Evolutionary conservation across 2,797 vertebrate species (phyloP).

Genomic region (Pempheris klunzingeri): DNA sequence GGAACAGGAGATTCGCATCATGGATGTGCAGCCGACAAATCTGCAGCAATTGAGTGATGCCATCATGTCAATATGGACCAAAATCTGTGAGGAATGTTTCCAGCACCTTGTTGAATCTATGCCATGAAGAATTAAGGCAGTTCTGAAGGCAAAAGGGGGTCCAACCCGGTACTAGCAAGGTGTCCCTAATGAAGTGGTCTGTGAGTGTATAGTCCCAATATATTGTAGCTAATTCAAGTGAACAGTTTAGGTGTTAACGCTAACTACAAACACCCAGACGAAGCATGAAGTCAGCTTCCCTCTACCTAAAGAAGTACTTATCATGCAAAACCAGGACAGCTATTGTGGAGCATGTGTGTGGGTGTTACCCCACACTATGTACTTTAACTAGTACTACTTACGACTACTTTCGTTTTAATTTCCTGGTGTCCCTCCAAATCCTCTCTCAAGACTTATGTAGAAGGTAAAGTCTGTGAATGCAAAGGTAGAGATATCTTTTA

Average conservation of each 20-base stretch:
- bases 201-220: too few species aligned
- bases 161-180: background rate
- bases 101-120: slow-evolving; percentile 21
- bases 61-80: slow-evolving; percentile 48
- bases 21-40: slow-evolving; percentile 75
- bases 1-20: slow-evolving; percentile 64
- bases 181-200: too few species aligned
- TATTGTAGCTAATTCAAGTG: too few species aligned
- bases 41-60: slow-evolving; percentile 56
- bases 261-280: background rate
- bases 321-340: background rate
- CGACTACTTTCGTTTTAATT: too few species aligned
- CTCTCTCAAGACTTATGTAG: too few species aligned
- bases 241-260: background rate
- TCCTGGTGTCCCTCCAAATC: too few species aligned
- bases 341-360: too few species aligned
- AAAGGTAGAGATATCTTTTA: too few species aligned
- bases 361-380: background rate
- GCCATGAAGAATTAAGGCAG: background rate
- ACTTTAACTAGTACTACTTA: background rate
- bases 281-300: background rate
- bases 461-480: background rate
- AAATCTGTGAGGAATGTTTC: slow-evolving; percentile 31
- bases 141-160: slow-evolving; percentile 14
- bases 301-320: background rate